These are phyloP conservation scores for Gymnobelideus leadbeateri DNA, from an alignment of 2,113 vertebrate species.

Conservation along the genomic window DNA sequence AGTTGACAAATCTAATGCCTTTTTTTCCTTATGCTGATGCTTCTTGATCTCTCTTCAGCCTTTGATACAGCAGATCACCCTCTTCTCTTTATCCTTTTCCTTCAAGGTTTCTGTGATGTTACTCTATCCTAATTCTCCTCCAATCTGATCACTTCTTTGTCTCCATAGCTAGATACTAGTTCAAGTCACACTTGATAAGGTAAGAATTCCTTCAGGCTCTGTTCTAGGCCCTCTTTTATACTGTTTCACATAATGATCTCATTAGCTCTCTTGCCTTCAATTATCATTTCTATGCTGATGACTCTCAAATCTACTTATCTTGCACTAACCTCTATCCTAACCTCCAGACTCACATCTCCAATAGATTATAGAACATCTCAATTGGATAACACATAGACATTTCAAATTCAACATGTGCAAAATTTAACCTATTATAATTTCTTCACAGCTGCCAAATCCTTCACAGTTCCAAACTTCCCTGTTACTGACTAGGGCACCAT, in stretches of 20 bases:
- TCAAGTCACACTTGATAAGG: background rate
- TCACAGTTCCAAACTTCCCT: background rate
- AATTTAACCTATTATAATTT: background rate
- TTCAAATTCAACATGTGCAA: background rate
- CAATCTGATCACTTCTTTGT: background rate
- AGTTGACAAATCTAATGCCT: background rate
- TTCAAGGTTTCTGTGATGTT: background rate
- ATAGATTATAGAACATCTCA: background rate
- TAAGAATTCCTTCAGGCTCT: background rate
- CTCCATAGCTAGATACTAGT: background rate
- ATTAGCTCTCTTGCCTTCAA: background rate
- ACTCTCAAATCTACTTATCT: background rate
- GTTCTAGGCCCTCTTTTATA: background rate
- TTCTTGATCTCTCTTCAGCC: background rate
- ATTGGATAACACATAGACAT: background rate
- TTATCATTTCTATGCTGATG: background rate
- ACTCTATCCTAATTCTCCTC: background rate
- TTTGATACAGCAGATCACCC: background rate
- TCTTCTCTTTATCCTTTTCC: background rate
- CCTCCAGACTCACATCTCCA: background rate
- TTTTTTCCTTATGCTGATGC: background rate
- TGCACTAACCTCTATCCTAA: background rate
- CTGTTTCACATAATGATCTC: background rate
- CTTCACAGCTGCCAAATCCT: background rate
- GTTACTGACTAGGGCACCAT: background rate